phyloP scores from a whole-genome alignment of 2,797 vertebrate species.

The Zalophus californianus region DNA sequence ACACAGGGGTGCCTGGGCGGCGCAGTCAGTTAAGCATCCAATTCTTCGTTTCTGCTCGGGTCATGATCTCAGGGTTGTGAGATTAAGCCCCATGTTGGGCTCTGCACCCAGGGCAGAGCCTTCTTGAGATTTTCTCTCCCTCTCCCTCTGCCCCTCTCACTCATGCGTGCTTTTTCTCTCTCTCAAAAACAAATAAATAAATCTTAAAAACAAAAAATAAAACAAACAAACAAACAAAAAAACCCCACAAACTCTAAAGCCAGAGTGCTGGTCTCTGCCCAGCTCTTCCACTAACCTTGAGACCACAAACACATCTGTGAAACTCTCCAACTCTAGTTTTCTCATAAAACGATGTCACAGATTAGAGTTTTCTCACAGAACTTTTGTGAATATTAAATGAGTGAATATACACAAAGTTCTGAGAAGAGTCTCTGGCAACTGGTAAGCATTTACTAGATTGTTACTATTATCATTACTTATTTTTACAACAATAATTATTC shows the following conservation, averaged over 20 bases:
- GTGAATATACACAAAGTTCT: neutral
- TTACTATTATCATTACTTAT: neutral
- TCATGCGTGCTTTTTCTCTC: too few species aligned
- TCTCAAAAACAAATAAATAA: too few species aligned
- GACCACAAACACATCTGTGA: neutral
- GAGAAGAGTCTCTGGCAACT: neutral
- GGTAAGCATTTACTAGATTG: neutral
- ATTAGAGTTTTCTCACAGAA: neutral
- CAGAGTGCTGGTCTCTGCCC: neutral
- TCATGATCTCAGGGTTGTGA: too few species aligned
- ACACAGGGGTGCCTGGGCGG: neutral
- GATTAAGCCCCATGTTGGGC: too few species aligned
- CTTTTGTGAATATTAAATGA: neutral
- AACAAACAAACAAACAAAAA: too few species aligned
- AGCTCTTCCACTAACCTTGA: neutral
- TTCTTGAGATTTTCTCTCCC: too few species aligned
- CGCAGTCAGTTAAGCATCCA: too few species aligned
- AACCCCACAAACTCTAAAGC: neutral
- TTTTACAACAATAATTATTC: neutral
- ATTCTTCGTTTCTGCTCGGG: too few species aligned
- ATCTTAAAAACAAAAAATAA: too few species aligned
- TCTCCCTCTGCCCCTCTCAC: too few species aligned
- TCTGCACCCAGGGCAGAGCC: too few species aligned
- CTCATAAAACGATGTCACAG: neutral
- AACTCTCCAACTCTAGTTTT: neutral